A percentile compares a stretch with the other conserved stretches of the same genome.
Conservation (phyloP, 2,888 invertebrate species). For the Allacma fusca region DNA sequence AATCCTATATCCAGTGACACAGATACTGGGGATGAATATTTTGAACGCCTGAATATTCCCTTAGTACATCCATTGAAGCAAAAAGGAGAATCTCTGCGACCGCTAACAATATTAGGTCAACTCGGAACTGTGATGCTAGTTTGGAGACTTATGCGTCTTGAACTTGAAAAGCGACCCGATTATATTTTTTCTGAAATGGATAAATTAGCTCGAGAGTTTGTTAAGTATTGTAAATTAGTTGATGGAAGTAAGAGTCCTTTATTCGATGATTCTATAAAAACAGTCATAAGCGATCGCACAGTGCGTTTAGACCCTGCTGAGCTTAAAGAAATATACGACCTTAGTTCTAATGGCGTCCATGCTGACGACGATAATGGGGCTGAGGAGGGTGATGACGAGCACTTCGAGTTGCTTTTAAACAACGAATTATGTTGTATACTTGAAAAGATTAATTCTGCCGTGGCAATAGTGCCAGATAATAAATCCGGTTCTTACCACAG, state of each 20-base stretch:
- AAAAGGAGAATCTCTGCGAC: conserved; percentile 57
- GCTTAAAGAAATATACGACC: neutral
- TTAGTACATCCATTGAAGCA: conserved; percentile 56
- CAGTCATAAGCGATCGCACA: conserved; percentile 44
- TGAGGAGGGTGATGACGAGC: conserved; percentile 40
- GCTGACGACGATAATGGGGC: conserved; percentile 18
- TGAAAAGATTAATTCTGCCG: conserved; percentile 53
- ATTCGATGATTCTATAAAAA: conserved; percentile 42
- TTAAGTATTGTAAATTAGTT: conserved; percentile 45
- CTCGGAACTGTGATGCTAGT: conserved; percentile 54
- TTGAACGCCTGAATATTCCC: conserved; percentile 45
- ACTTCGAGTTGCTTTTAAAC: conserved; percentile 29
- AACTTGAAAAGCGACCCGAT: conserved; percentile 47
- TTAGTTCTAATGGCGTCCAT: neutral
- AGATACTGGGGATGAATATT: neutral
- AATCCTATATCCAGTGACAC: neutral
- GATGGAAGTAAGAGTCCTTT: conserved; percentile 34
- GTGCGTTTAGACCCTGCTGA: conserved; percentile 1
- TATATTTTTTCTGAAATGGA: conserved; percentile 57
- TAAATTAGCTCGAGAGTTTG: conserved; percentile 48
- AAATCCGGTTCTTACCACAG: conserved; percentile 58
- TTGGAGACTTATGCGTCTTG: conserved; percentile 51
- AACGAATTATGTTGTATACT: conserved; percentile 45
- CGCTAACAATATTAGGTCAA: conserved; percentile 57
- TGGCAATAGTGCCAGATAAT: conserved; percentile 53